phyloP scores from a whole-genome alignment of 35 echinoderm and acorn worm genomes.

The Holothuria glaberrima region DNA sequence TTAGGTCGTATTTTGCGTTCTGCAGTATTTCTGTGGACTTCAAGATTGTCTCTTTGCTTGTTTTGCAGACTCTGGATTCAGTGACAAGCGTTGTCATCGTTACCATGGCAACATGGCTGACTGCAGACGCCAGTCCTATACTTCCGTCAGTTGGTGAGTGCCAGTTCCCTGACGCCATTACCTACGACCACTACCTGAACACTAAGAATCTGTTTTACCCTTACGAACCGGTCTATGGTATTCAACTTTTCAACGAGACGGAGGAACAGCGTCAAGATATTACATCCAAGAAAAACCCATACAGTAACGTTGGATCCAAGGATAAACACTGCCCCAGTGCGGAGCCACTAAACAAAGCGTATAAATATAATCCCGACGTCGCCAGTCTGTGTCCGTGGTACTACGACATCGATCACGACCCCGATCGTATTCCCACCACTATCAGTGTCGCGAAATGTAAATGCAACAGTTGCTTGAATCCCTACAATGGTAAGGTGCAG shows the following conservation, averaged over 20 bases:
- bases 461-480: conserved; percentile 20
- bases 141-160: conserved; percentile 2
- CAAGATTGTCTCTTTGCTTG: too few relatives aligned
- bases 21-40: too few relatives aligned
- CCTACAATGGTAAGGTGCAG: background rate
- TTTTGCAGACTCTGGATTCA: too few relatives aligned
- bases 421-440: conserved; percentile 32
- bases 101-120: too few relatives aligned
- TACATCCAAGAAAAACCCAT: background rate
- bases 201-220: background rate
- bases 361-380: background rate
- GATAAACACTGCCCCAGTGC: background rate
- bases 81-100: too few relatives aligned
- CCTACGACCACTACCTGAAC: conserved; percentile 7
- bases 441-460: background rate
- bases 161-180: background rate
- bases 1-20: too few relatives aligned
- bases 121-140: too few relatives aligned
- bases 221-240: conserved; percentile 31
- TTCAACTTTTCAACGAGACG: conserved; percentile 44
- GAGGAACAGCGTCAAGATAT: conserved; percentile 28
- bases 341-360: background rate
- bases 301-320: background rate
- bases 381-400: conserved; percentile 18
- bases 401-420: conserved; percentile 22